Percentiles rank a stretch among this genome's conserved stretches.
phyloP scores from a whole-genome alignment of 2,888 invertebrate species.

The Tenthredo notha region DNA sequence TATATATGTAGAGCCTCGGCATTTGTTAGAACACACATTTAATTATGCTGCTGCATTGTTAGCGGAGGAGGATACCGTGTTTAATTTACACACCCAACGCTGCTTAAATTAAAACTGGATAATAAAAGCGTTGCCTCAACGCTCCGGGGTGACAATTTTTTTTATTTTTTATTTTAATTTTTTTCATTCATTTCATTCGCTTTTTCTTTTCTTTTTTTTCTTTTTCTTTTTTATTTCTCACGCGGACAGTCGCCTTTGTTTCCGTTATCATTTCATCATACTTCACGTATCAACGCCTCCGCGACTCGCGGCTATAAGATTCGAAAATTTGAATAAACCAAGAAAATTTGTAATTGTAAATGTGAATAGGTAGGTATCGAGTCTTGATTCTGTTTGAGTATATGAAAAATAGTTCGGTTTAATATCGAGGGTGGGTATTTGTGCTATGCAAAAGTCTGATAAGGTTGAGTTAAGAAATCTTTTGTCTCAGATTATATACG shows the following conservation, averaged over 20 bases:
- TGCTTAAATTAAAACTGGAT: slow-evolving; percentile 78
- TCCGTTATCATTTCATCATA: slow-evolving; percentile 5
- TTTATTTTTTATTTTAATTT: slow-evolving; percentile 57
- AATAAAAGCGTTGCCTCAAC: slow-evolving; percentile 74
- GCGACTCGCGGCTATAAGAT: not conserved
- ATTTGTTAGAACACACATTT: slow-evolving; percentile 76
- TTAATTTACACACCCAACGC: slow-evolving; percentile 76
- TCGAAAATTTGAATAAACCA: not conserved
- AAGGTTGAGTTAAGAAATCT: slow-evolving; percentile 38
- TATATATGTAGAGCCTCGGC: slow-evolving; percentile 56
- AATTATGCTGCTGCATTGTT: slow-evolving; percentile 73
- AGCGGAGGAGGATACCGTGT: slow-evolving; percentile 64
- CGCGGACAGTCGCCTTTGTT: slow-evolving; percentile 14
- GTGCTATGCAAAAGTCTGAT: slow-evolving; percentile 2
- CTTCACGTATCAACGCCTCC: slow-evolving; percentile 14
- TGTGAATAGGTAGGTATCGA: no score
- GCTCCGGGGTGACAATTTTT: slow-evolving; percentile 59
- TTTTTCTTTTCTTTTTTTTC: slow-evolving; percentile 54
- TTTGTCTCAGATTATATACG: slow-evolving; percentile 38
- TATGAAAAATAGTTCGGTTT: not conserved
- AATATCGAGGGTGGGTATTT: not conserved
- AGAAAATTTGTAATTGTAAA: no score
- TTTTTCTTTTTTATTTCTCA: slow-evolving; percentile 29
- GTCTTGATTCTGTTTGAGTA: no score
- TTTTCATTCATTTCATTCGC: slow-evolving; percentile 8